These are phyloP conservation scores for Ptychoptera albimana DNA, from an alignment of 2,888 invertebrate species.

Conservation along the genomic window DNA sequence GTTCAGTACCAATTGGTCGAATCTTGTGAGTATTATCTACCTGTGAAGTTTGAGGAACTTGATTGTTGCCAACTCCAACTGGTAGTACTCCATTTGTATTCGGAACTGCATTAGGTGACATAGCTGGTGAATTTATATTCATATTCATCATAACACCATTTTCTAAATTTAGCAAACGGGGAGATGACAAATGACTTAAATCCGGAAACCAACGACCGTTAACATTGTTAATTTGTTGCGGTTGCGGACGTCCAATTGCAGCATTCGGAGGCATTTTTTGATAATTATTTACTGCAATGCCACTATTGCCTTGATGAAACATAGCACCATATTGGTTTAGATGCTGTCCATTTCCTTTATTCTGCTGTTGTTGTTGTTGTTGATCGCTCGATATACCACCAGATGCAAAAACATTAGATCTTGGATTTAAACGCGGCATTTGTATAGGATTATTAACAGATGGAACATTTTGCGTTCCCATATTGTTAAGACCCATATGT, in stretches of 20 bases:
- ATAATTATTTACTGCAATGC: conserved; percentile 13
- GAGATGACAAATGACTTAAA: conserved; percentile 16
- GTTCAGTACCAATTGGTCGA: conserved; percentile 69
- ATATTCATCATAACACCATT: conserved; percentile 20
- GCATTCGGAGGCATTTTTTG: conserved; percentile 12
- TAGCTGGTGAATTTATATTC: conserved; percentile 24
- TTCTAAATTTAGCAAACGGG: conserved; percentile 24
- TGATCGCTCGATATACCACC: conserved; percentile 13
- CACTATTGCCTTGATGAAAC: conserved; percentile 17
- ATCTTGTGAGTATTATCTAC: conserved; percentile 33
- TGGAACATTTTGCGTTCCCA: neutral
- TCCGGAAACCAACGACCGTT: conserved; percentile 15
- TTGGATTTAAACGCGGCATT: conserved; percentile 58
- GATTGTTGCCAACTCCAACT: conserved; percentile 8
- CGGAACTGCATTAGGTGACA: conserved; percentile 28
- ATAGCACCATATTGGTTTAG: conserved; percentile 13
- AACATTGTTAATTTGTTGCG: conserved; percentile 18
- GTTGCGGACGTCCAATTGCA: conserved; percentile 19
- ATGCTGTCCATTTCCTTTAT: neutral
- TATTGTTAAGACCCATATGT: conserved; percentile 6
- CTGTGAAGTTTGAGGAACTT: conserved; percentile 10
- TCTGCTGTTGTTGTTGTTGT: conserved; percentile 11
- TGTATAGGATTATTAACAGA: conserved; percentile 27
- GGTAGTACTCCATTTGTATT: conserved; percentile 13
- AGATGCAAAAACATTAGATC: conserved; percentile 59